These are phyloP conservation scores for Gambusia holbrooki DNA, from an alignment of 2,113 vertebrate genomes.

Conservation along the genomic window DNA sequence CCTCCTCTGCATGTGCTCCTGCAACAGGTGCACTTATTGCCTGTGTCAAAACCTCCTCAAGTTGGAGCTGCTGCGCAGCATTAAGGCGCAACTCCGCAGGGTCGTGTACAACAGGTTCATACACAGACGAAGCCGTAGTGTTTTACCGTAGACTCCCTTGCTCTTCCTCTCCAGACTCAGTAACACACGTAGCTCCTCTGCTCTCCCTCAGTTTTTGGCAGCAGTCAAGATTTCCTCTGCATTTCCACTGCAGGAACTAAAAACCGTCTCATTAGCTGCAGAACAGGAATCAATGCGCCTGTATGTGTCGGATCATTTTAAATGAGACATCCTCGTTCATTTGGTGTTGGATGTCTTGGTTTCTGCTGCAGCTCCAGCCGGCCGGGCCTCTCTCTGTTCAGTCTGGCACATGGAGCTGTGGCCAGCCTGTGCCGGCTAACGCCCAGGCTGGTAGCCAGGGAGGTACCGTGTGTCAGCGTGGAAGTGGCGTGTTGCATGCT, in stretches of 20 bases:
- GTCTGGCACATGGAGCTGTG: constrained; percentile 40
- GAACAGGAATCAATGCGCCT: no score
- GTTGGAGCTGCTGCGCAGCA: constrained; percentile 96
- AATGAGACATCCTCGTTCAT: not conserved
- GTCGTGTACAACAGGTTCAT: constrained; percentile 95
- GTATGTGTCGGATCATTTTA: not conserved
- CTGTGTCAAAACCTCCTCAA: constrained; percentile 99
- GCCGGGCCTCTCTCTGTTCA: constrained; percentile 37
- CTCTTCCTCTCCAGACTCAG: constrained; percentile 45
- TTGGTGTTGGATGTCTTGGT: constrained; percentile 44
- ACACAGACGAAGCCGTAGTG: constrained; percentile 73
- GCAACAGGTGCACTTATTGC: constrained; percentile 99
- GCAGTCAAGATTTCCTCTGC: constrained; percentile 69
- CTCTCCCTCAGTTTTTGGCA: constrained; percentile 29
- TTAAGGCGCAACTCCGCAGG: constrained; percentile 98
- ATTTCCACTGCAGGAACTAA: constrained; percentile 72
- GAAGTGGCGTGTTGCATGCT: constrained; percentile 14
- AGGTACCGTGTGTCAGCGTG: constrained; percentile 55
- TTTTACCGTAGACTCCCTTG: constrained; percentile 67
- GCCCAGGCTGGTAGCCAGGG: constrained; percentile 53
- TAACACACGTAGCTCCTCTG: constrained; percentile 41
- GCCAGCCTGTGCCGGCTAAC: constrained; percentile 50
- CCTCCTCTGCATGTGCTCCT: constrained; percentile 96
- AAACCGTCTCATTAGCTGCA: not conserved
- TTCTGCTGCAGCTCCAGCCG: constrained; percentile 62